A percentile compares a stretch with the other conserved stretches of the same genome.
Conservation (phyloP, 2,888 invertebrate genomes). For the Anarsia innoxiella region DNA sequence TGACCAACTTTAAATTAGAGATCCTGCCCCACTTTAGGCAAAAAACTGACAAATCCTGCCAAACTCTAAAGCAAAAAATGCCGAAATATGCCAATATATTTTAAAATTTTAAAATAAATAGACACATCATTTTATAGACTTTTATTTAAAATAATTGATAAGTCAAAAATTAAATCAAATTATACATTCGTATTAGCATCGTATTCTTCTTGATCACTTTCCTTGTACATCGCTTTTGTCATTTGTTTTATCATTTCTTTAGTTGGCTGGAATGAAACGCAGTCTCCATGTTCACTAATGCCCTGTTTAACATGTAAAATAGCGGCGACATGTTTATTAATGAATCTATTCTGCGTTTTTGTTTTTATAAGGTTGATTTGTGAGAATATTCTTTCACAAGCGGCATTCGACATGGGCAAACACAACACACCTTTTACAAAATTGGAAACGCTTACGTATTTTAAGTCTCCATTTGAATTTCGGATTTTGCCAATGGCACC, state of each 20-base stretch:
- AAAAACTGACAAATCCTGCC: neutral
- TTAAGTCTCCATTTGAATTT: neutral
- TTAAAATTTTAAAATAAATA: neutral
- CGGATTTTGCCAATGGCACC: neutral
- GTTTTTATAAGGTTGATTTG: conserved; percentile 4
- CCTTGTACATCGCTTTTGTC: neutral
- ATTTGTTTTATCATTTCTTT: neutral
- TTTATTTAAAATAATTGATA: neutral
- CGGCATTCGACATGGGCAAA: conserved; percentile 1
- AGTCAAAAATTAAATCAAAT: neutral
- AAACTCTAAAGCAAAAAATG: neutral
- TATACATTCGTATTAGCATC: neutral
- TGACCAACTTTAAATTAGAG: neutral
- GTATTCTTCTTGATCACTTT: neutral
- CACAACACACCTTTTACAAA: neutral
- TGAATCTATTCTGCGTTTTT: conserved; percentile 1
- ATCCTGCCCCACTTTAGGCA: neutral
- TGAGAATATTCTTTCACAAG: neutral
- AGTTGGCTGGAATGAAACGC: conserved; percentile 4
- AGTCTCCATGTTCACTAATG: conserved; percentile 6
- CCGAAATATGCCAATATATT: neutral
- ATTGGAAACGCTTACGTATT: neutral
- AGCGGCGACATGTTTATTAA: conserved; percentile 9
- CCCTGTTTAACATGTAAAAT: conserved; percentile 7
- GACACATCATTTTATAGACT: no score